Evolutionary conservation across 2,113 vertebrate genomes (phyloP).

Genomic region (pig (Sus scrofa)): T2T-Sscrofa CM000827.6:109064001-109064500

Average conservation of each 20-base stretch:
- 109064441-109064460: neutral
- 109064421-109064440: neutral
- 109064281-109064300: neutral
- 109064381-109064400: neutral
- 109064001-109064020: neutral
- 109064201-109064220: neutral
- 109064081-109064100: neutral
- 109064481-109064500: neutral
- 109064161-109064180: neutral
- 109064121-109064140: neutral
- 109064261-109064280: neutral
- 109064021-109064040: neutral
- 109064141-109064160: neutral
- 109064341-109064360: rapidly evolving
- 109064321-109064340: rapidly evolving
- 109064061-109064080: too few species aligned
- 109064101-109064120: neutral
- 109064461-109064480: neutral
- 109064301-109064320: neutral
- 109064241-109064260: neutral
- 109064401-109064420: neutral
- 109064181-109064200: neutral
- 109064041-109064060: neutral
- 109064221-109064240: neutral
- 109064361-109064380: rapidly evolving